Base-by-base conservation (phyloP, 30 jellyfish, hydroid and myxozoan species). In the Hydra vulgaris region DNA sequence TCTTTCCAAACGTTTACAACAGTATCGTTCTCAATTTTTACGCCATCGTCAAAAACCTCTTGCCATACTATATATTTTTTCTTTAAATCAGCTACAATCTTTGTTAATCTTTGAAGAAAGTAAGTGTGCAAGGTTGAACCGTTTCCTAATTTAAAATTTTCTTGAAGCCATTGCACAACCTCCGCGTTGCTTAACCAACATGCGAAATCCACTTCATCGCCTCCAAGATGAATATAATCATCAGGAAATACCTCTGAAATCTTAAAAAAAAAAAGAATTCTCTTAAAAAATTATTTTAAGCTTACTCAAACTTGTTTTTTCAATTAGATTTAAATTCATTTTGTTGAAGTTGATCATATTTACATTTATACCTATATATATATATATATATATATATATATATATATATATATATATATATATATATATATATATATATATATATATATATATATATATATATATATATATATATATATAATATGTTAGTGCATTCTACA, bases 21-120 rank as follows among this genome's bases (percentile, higher is more conserved):
- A 54, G 95, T 85, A 15, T 72, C 67, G 19, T 75, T 26, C 52
- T 85, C 74, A 20, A 89, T 92, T 85, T 82, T 70, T 0, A 90
- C 97, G 16, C 90, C 94, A 66, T 90, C 89, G 87, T 90, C 97
- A 54, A 90, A 90, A 8, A 90, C 94, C 52, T 90, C 97, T 74
- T 90, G 97, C 97, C 97, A 90, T 1, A 90, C 97, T 15, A 90
- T 81, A 71, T 82, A 81, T 21, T 68, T 81, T 61, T 86, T 78
- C 55, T 82, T 70, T 22, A 90, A 76, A n/a, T 79, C 74, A 4
- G 82, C 89, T 5, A 79, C 81, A 7, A 90, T 90, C 26, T 69
- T 71, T n/a, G 83, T 83, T 21, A 90, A 83, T 80, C 94, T 90
- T 70, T 19, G 27, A 18, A 78, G 66, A 77, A 52, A 78, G 18